These are phyloP conservation scores for Egretta garzetta DNA, from an alignment of 2,113 vertebrate genomes.

Conservation along the genomic window DNA sequence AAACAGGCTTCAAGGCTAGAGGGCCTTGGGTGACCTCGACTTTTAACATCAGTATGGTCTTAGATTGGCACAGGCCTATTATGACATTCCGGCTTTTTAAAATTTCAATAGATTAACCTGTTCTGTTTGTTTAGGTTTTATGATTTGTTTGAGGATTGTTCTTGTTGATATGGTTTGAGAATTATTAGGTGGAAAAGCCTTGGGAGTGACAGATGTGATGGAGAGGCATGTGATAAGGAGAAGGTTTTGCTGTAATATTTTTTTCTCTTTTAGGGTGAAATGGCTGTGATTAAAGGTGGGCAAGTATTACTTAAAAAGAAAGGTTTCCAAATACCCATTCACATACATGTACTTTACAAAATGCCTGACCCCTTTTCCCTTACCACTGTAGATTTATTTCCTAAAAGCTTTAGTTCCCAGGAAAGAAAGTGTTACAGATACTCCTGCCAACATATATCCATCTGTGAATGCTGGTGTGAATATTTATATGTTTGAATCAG, in stretches of 20 bases:
- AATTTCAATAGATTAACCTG: neutral
- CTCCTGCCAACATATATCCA: constrained; percentile 36
- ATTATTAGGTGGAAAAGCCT: neutral
- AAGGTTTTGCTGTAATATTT: neutral
- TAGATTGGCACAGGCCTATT: neutral
- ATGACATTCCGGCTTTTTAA: neutral
- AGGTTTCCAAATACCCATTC: neutral
- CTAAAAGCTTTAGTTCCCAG: neutral
- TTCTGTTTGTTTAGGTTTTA: neutral
- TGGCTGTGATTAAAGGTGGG: neutral
- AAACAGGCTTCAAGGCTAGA: neutral
- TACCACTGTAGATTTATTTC: neutral
- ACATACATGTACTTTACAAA: neutral
- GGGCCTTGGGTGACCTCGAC: neutral
- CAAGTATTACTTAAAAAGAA: neutral
- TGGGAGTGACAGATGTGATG: neutral
- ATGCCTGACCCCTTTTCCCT: neutral
- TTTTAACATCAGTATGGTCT: neutral
- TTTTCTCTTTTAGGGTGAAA: neutral
- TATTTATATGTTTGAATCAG: constrained; percentile 43
- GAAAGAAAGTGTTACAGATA: constrained; percentile 16
- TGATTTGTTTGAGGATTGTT: neutral
- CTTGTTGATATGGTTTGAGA: neutral
- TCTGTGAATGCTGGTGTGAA: constrained; percentile 27
- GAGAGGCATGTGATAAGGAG: neutral